Evolutionary conservation across 2,113 vertebrate species (phyloP).

Genomic region (Buteo buteo): DNA sequence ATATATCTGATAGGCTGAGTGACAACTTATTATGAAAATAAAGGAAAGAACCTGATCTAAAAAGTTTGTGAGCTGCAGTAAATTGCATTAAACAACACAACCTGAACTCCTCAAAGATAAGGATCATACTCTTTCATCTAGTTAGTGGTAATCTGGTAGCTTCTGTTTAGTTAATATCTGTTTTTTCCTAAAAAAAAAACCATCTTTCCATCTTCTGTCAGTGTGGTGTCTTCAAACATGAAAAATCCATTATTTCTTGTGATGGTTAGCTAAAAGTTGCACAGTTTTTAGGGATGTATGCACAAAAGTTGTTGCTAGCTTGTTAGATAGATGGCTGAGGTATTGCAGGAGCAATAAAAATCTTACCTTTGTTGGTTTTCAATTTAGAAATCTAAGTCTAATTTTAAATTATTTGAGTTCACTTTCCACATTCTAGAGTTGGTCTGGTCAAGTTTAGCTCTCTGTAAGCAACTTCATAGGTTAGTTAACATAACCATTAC

Average conservation of each 20-base stretch:
- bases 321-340: neutral
- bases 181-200: accelerated
- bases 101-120: neutral
- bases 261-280: neutral
- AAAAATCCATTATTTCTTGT: neutral
- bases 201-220: neutral
- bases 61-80: neutral
- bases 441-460: neutral
- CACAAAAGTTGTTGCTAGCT: neutral
- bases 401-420: neutral
- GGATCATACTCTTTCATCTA: neutral
- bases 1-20: neutral
- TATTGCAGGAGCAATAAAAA: neutral
- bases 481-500: neutral
- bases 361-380: neutral
- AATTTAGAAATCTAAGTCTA: neutral
- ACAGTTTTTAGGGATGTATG: neutral
- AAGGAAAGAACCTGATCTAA: neutral
- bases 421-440: neutral
- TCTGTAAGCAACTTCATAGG: neutral
- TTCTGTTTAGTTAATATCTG: neutral
- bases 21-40: neutral
- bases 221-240: neutral
- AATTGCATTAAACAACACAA: neutral
- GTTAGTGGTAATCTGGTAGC: neutral